Evolutionary conservation across 2,797 vertebrate species (phyloP).

Genomic region (Toxotes lorentzi): DNA sequence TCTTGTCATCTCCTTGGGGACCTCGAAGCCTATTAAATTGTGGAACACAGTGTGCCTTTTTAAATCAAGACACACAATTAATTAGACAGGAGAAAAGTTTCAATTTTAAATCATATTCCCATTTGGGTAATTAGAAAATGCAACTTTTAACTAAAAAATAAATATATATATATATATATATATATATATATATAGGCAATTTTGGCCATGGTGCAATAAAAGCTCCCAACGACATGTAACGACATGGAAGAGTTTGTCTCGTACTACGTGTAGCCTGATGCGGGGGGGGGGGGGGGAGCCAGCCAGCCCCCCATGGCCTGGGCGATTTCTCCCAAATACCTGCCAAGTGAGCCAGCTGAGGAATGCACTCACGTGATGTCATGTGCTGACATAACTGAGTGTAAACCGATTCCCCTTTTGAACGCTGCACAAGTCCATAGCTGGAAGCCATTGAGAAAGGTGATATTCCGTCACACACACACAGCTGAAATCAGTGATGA

Average conservation of each 20-base stretch:
- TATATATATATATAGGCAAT: too few species aligned
- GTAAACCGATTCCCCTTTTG: conserved; percentile 62
- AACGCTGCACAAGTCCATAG: conserved; percentile 51
- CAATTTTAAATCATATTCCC: conserved; percentile 78
- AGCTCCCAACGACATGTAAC: conserved; percentile 1
- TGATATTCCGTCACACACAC: conserved; percentile 36
- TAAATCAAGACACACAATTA: conserved; percentile 84
- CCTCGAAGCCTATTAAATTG: conserved; percentile 77
- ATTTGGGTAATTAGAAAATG: conserved; percentile 79
- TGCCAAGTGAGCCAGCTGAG: conserved; percentile 70
- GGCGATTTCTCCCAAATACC: conserved; percentile 68
- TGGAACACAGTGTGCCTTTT: conserved; percentile 77
- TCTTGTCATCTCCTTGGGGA: conserved; percentile 67
- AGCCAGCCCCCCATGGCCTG: conserved; percentile 35
- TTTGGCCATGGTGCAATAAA: conserved; percentile 25
- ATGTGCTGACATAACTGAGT: conserved; percentile 72
- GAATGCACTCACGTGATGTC: conserved; percentile 74
- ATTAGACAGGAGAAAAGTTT: conserved; percentile 78
- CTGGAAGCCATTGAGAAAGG: conserved; percentile 45
- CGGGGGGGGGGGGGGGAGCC: conserved; percentile 24
- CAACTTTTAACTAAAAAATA: conserved; percentile 34
- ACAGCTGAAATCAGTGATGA: conserved; percentile 25
- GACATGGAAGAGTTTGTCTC: conserved; percentile 4
- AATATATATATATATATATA: background rate
- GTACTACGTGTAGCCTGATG: conserved; percentile 14